Conservation (phyloP, 2,888 invertebrate species). For the Onthophagus sagittarius region DNA sequence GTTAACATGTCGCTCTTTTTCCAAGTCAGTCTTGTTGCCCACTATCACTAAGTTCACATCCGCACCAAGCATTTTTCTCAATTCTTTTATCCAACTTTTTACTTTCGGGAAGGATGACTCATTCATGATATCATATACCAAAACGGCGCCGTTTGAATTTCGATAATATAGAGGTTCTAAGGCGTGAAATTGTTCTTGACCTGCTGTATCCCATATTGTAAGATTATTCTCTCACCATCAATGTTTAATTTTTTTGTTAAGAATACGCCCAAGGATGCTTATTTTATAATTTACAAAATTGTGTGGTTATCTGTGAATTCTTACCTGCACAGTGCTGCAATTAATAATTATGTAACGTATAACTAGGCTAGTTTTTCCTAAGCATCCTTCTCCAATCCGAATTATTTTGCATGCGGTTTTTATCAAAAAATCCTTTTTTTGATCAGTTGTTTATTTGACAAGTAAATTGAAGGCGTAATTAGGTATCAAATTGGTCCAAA, state of each 20-base stretch:
- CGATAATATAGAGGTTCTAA: conserved; percentile 97
- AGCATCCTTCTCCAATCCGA: conserved; percentile 85
- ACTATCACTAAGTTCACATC: conserved; percentile 90
- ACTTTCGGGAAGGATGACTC: conserved; percentile 95
- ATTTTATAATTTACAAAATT: conserved; percentile 4
- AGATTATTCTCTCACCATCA: conserved; percentile 80
- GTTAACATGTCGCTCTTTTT: conserved; percentile 82
- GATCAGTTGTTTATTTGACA: conserved; percentile 31
- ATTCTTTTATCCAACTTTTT: conserved; percentile 97
- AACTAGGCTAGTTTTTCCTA: conserved; percentile 95
- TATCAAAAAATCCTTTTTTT: conserved; percentile 19
- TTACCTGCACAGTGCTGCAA: conserved; percentile 90
- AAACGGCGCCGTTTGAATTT: conserved; percentile 93
- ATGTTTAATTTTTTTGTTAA: conserved; percentile 90
- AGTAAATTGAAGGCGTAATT: conserved; percentile 20
- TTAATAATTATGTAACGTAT: conserved; percentile 91
- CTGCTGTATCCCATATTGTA: conserved; percentile 98
- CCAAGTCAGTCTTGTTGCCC: conserved; percentile 96
- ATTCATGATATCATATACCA: conserved; percentile 98
- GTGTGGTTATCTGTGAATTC: too few species aligned
- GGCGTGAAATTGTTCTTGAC: conserved; percentile 95
- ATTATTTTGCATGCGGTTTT: not conserved
- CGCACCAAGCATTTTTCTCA: conserved; percentile 91
- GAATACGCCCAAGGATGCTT: conserved; percentile 82
- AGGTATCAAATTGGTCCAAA: too few species aligned